These are phyloP conservation scores for Diaperis boleti DNA, from an alignment of 2,888 invertebrate genomes.

Conservation along the genomic window DNA sequence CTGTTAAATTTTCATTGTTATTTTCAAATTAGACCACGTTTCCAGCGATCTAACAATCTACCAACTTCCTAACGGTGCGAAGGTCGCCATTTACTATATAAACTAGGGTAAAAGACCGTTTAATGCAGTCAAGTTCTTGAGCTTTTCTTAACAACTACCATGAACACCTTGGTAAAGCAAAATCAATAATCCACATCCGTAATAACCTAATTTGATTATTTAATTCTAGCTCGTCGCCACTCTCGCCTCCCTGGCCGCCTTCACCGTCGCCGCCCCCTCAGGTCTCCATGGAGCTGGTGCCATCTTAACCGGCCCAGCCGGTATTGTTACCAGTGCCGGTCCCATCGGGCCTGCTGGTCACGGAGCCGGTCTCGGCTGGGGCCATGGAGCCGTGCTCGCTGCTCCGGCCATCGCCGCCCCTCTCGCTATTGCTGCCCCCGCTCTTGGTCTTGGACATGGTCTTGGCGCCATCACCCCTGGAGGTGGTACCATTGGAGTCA, in stretches of 20 bases:
- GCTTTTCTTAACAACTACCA: too few species aligned
- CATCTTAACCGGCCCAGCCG: neutral
- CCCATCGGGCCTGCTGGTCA: neutral
- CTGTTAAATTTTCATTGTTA: neutral
- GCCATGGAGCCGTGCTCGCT: constrained; percentile 9
- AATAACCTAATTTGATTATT: too few species aligned
- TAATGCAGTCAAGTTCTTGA: too few species aligned
- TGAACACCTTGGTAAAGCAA: too few species aligned
- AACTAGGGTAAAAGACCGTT: too few species aligned
- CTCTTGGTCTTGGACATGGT: constrained; percentile 1
- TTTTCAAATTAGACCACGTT: constrained; percentile 5
- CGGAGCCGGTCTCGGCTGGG: constrained; percentile 7
- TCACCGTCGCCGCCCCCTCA: neutral
- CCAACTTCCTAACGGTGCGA: too few species aligned
- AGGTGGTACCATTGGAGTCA: constrained; percentile 51
- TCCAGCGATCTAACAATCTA: constrained; percentile 1
- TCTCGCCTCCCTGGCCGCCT: too few species aligned
- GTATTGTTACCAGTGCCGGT: neutral
- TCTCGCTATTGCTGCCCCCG: constrained; percentile 33
- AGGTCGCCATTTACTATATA: too few species aligned
- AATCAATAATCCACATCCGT: too few species aligned
- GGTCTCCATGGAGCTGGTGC: neutral
- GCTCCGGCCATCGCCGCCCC: constrained; percentile 13
- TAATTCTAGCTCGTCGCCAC: neutral
- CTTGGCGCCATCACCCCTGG: constrained; percentile 17